Conservation (phyloP, 2,797 vertebrate genomes). For the Notamacropus eugenii region DNA sequence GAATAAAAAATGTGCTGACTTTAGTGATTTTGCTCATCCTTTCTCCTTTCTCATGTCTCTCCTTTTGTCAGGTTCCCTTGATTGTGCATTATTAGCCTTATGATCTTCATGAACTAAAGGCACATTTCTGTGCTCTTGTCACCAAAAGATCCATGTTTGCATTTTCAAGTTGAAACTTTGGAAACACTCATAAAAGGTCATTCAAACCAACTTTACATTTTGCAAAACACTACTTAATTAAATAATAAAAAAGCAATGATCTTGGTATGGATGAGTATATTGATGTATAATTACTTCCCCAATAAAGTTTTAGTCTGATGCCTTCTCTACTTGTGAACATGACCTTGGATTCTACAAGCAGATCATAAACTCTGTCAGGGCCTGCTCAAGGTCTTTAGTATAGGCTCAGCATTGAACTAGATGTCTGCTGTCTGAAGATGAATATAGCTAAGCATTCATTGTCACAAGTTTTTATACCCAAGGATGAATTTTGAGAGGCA, state of each 20-base stretch:
- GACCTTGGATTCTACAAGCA: not conserved
- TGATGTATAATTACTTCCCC: not conserved
- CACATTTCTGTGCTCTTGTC: not conserved
- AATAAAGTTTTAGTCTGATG: not conserved
- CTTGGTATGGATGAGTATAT: not conserved
- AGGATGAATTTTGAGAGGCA: not conserved
- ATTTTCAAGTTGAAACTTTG: not conserved
- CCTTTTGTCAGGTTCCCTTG: not conserved
- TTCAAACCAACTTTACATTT: not conserved
- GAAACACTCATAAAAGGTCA: not conserved
- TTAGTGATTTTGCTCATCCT: not conserved
- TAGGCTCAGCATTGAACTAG: not conserved
- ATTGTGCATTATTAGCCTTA: conserved; percentile 24
- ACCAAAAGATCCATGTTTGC: conserved; percentile 18
- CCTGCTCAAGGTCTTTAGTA: not conserved
- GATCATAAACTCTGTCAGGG: not conserved
- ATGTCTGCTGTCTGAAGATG: not conserved
- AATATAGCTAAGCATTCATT: not conserved
- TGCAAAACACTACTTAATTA: not conserved
- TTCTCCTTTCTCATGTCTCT: not conserved
- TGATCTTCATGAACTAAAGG: conserved; percentile 23
- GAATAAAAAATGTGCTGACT: conserved; percentile 10
- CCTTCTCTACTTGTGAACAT: not conserved
- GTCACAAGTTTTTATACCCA: not conserved
- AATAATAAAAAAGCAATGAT: not conserved